Evolutionary conservation across 1,140 invertebrate species (phyloP), one percentile per base, ranked within the genome.

Genomic region (Notospermus geniculatus): DNA sequence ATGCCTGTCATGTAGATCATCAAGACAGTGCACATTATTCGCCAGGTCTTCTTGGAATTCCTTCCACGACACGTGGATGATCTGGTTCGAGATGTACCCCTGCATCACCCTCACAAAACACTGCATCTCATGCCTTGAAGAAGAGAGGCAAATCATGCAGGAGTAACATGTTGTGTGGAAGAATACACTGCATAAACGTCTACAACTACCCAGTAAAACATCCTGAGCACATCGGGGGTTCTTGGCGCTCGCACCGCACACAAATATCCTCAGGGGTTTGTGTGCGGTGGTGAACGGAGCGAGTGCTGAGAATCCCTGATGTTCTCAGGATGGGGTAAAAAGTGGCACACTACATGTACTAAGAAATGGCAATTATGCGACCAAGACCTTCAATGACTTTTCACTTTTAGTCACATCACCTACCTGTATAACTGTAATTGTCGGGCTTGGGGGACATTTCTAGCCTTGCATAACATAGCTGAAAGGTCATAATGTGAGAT

Each of bases 71-170:
- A 80, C 74, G 55, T 75, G 71, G 36, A 80, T 73, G 4, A 82
- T 70, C 67, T 82, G 80, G 53, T 74, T 77, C 22, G 76, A 69
- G 13, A 82, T 71, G 67, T 81, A 82, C n/a, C 73, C 75, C 63
- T 82, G 80, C 67, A 81, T 77, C 27, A 76, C 72, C 36, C 71
- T 72, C 41, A 80, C 79, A 72, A 82, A 81, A 60, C 80, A 74
- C 60, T 80, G 72, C 80, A 82, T 82, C 66, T 80, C 75, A 57
- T 81, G 78, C 29, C 80, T 74, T 23, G 55, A 41, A 22, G 28
- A 58, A 7, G 53, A 36, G 15, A 36, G 32, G 46, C 5, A 52
- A 52, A 52, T 69, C 58, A 17, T n/a, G n/a, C n/a, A n/a, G n/a
- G n/a, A n/a, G n/a, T n/a, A n/a, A n/a, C n/a, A n/a, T n/a, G n/a